Evolutionary conservation across 2,888 invertebrate genomes (phyloP).

Genomic region (Escarpia spicata): DNA sequence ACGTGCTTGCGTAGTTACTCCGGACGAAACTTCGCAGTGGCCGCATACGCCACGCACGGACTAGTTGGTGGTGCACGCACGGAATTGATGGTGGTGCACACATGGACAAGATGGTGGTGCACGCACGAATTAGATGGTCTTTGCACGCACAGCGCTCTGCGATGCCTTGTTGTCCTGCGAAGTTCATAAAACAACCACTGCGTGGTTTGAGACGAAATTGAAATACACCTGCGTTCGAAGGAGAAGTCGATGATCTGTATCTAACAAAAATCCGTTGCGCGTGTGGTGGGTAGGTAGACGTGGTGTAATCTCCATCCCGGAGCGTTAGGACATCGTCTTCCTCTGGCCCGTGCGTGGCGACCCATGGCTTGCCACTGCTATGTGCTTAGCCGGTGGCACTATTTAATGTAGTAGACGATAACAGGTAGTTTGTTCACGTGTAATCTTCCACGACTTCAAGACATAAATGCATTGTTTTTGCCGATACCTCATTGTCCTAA

Average conservation of each 20-base stretch:
- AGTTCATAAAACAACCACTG: not conserved
- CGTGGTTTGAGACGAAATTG: not conserved
- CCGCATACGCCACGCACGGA: not conserved
- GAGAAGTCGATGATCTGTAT: not conserved
- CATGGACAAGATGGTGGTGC: no score
- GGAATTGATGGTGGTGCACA: no score
- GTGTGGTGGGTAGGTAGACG: no score
- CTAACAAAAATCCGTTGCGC: not conserved
- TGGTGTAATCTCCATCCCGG: no score
- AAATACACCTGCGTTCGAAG: not conserved
- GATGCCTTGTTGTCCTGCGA: not conserved
- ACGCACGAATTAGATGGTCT: no score
- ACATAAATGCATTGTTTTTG: constrained; percentile 7
- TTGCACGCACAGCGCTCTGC: not conserved
- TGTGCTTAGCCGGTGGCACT: constrained; percentile 3
- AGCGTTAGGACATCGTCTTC: not conserved
- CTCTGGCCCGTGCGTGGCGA: not conserved
- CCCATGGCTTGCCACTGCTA: not conserved
- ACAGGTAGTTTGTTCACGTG: not conserved
- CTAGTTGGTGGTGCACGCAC: not conserved
- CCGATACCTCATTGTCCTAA: constrained; percentile 10
- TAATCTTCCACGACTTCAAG: constrained; percentile 1
- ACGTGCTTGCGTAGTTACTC: constrained; percentile 1
- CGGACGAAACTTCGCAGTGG: constrained; percentile 3
- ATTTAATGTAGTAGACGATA: not conserved